Percentiles rank a stretch among this genome's conserved stretches.
Conservation (phyloP, 2,888 invertebrate species). For the Morinoia aosen region DNA sequence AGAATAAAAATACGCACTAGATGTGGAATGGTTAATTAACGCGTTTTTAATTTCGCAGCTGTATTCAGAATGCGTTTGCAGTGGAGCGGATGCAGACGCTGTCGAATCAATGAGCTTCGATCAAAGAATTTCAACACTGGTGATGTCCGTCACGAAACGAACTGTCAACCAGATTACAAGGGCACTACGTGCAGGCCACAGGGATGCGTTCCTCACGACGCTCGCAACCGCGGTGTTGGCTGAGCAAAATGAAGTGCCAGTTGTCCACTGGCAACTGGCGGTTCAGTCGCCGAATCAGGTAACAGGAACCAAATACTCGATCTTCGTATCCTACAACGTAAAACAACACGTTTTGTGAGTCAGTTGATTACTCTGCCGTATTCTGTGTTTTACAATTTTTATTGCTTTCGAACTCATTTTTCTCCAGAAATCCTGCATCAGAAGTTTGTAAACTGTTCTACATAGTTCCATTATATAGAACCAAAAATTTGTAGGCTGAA, state of each 20-base stretch:
- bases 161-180: conserved; percentile 62
- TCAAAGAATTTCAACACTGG: conserved; percentile 64
- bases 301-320: neutral
- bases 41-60: conserved; percentile 53
- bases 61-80: conserved; percentile 61
- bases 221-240: conserved; percentile 61
- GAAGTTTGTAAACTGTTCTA: too few relatives aligned
- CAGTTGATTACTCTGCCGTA: too few relatives aligned
- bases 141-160: conserved; percentile 60
- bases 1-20: neutral
- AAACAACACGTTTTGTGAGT: too few relatives aligned
- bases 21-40: neutral
- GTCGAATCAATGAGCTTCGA: conserved; percentile 63
- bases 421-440: neutral
- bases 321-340: neutral
- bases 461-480: too few relatives aligned
- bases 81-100: conserved; percentile 53
- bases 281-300: neutral
- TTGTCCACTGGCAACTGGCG: conserved; percentile 54
- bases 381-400: neutral
- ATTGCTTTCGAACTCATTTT: neutral
- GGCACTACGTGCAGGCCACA: conserved; percentile 59
- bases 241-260: conserved; percentile 54
- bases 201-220: conserved; percentile 60
- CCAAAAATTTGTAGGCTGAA: too few relatives aligned